phyloP scores from a whole-genome alignment of 2,888 invertebrate species.

The Zootermopsis nevadensis region DNA sequence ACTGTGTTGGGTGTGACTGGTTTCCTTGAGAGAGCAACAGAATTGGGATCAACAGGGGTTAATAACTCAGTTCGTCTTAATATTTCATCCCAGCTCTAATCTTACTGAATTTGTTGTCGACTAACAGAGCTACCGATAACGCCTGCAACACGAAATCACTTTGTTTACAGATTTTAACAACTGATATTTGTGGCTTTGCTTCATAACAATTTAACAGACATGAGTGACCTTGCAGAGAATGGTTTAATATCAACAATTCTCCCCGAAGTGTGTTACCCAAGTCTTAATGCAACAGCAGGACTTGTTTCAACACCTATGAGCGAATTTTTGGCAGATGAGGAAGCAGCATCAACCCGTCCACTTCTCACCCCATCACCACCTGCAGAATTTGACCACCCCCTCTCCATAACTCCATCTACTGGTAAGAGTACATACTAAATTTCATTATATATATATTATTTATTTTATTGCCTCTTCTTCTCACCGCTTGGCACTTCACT shows the following conservation, averaged over 20 bases:
- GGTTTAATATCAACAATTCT: slow-evolving; percentile 21
- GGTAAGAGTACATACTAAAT: background rate
- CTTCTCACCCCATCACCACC: slow-evolving; percentile 73
- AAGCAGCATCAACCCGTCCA: slow-evolving; percentile 76
- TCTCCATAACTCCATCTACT: slow-evolving; percentile 36
- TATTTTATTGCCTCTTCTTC: too few species aligned
- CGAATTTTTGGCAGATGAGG: slow-evolving; percentile 60
- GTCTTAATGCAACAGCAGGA: slow-evolving; percentile 6
- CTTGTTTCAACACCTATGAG: slow-evolving; percentile 43
- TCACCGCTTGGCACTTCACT: too few species aligned
- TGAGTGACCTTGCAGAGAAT: slow-evolving; percentile 17
- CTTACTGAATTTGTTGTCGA: background rate
- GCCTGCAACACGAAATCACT: background rate
- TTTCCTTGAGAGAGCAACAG: background rate
- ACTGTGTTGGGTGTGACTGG: background rate
- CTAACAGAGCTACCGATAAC: background rate
- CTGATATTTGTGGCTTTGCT: background rate
- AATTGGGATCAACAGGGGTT: slow-evolving; percentile 29
- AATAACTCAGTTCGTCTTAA: background rate
- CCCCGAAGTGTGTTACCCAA: slow-evolving; percentile 27
- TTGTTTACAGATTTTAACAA: background rate
- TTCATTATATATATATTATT: background rate
- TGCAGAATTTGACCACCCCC: slow-evolving; percentile 62
- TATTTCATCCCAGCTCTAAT: background rate
- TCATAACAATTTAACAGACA: background rate